Conservation (phyloP, 1,140 invertebrate species). For the Hylyphantes graminicola region DNA sequence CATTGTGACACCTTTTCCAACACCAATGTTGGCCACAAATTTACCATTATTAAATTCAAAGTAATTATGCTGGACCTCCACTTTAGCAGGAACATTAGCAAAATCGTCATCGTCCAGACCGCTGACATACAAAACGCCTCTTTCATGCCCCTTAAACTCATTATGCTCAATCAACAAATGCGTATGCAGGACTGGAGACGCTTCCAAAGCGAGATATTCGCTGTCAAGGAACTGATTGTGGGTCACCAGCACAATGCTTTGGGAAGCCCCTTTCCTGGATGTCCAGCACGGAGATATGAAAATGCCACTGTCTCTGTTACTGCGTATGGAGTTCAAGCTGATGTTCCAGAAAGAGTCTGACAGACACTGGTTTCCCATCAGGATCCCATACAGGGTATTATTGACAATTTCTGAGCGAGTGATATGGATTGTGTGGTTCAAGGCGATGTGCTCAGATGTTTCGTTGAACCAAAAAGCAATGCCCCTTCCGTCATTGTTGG, state of each 20-base stretch:
- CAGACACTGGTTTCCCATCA: constrained; percentile 75
- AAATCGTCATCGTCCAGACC: constrained; percentile 70
- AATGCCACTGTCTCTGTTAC: constrained; percentile 79
- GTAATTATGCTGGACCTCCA: constrained; percentile 87
- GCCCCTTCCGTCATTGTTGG: constrained; percentile 82
- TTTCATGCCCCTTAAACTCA: constrained; percentile 82
- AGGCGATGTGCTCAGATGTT: constrained; percentile 80
- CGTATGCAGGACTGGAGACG: constrained; percentile 87
- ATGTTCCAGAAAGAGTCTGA: constrained; percentile 77
- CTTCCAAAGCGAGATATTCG: constrained; percentile 81
- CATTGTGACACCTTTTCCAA: constrained; percentile 84
- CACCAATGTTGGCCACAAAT: constrained; percentile 86
- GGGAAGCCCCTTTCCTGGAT: constrained; percentile 60
- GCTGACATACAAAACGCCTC: constrained; percentile 89
- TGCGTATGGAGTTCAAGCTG: constrained; percentile 85
- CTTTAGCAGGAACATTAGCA: constrained; percentile 76
- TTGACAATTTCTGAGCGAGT: constrained; percentile 87
- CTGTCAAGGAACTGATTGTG: constrained; percentile 82
- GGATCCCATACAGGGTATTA: constrained; percentile 85
- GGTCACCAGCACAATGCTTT: constrained; percentile 78
- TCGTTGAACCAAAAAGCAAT: constrained; percentile 89
- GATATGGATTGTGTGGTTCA: constrained; percentile 70
- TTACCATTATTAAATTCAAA: constrained; percentile 87
- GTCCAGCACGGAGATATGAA: constrained; percentile 84
- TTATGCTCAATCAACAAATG: constrained; percentile 86